Percentiles rank a stretch among this genome's conserved stretches.
Evolutionary conservation across 2,113 vertebrate species (phyloP).

Genomic region (Caracal caracal): DNA sequence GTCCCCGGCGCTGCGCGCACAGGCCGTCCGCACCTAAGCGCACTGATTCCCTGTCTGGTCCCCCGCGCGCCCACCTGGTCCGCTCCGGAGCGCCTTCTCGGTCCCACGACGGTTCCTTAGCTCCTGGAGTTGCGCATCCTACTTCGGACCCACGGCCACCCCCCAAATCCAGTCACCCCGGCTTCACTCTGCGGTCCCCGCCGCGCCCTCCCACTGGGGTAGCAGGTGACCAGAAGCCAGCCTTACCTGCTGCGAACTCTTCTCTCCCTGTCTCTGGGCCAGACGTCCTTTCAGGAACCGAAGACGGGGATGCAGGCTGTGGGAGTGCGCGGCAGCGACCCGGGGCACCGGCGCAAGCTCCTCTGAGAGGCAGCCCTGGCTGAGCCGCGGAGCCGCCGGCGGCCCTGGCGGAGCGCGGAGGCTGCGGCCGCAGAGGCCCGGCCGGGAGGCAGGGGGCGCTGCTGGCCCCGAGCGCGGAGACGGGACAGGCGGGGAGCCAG

Average conservation of each 20-base stretch:
- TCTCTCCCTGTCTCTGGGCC: background rate
- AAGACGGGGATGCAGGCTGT: background rate
- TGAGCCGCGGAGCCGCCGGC: conserved; percentile 41
- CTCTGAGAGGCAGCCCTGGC: background rate
- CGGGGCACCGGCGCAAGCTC: background rate
- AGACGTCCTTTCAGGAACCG: rapidly evolving
- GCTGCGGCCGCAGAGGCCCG: background rate
- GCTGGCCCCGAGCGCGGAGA: background rate
- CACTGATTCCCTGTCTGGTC: rapidly evolving
- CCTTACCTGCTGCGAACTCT: conserved; percentile 46
- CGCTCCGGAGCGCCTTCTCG: background rate
- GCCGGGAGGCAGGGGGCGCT: conserved; percentile 76
- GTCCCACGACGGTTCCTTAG: background rate
- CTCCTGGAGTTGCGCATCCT: background rate
- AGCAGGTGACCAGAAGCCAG: conserved; percentile 69
- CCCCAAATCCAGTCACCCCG: background rate
- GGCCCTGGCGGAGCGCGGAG: conserved; percentile 44
- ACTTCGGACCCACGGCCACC: background rate
- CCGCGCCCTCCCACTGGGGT: background rate
- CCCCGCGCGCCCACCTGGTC: background rate
- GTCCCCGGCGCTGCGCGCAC: background rate
- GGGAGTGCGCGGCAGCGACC: background rate
- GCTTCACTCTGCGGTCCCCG: background rate
- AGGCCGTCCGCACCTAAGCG: background rate
- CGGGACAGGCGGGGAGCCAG: background rate